phyloP scores from a whole-genome alignment of 2,113 vertebrate genomes.

The Tonatia bakeri region DNA sequence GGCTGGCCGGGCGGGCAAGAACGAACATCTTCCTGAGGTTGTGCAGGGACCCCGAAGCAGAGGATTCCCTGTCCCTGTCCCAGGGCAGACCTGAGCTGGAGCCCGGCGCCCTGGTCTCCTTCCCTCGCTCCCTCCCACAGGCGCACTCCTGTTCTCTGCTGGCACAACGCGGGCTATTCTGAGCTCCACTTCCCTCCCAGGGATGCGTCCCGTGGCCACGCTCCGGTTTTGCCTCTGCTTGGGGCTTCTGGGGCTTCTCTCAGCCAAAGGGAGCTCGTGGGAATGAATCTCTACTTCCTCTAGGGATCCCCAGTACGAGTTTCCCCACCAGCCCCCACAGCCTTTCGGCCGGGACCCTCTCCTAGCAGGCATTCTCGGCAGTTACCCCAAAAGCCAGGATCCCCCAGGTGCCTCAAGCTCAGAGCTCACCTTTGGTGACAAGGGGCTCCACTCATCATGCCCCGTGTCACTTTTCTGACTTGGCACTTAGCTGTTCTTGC shows the following conservation, averaged over 20 bases:
- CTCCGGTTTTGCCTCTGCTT: not conserved
- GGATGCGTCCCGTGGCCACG: not conserved
- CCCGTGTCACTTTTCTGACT: not conserved
- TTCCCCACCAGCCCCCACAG: not conserved
- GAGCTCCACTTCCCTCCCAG: constrained; percentile 16
- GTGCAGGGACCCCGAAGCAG: not conserved
- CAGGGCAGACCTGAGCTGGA: not conserved
- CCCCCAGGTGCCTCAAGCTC: not conserved
- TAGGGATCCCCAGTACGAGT: not conserved
- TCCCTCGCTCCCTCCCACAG: not conserved
- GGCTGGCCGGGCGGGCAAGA: not conserved
- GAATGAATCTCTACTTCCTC: not conserved
- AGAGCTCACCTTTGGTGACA: not conserved
- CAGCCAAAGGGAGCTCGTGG: not conserved
- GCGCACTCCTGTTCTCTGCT: not conserved
- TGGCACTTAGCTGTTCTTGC: not conserved
- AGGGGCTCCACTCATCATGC: not conserved
- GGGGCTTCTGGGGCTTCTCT: not conserved
- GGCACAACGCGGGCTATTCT: constrained; percentile 43
- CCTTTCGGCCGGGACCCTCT: not conserved
- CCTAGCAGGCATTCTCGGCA: not conserved
- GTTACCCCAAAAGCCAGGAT: not conserved
- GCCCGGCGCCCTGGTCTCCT: not conserved
- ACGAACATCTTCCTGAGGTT: not conserved
- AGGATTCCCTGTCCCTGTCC: not conserved